phyloP scores from a whole-genome alignment of 2,113 vertebrate genomes.

The Lamprologus ornatipinnis region DNA sequence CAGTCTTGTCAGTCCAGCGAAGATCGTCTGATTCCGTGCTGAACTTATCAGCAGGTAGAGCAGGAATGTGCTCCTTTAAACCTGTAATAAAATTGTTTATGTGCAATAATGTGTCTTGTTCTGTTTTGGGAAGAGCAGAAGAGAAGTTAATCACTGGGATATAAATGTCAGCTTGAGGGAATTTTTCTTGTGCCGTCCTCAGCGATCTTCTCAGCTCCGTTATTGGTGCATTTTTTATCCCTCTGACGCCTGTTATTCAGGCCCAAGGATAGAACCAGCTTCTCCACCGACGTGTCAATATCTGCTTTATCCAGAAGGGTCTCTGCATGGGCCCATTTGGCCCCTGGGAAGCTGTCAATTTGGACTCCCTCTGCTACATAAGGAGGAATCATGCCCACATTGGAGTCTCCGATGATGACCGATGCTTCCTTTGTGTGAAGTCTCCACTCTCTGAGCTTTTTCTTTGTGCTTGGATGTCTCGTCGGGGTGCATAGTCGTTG shows the following conservation, averaged over 20 bases:
- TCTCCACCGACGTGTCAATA: accelerated
- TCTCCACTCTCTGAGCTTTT: too few relatives aligned
- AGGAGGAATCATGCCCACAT: accelerated
- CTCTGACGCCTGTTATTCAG: not conserved
- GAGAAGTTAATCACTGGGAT: not conserved
- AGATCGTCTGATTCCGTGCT: accelerated
- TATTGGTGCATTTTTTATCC: not conserved
- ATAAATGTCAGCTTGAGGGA: not conserved
- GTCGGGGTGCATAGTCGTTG: too few relatives aligned
- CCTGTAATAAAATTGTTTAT: not conserved
- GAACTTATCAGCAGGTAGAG: accelerated
- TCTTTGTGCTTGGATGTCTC: too few relatives aligned
- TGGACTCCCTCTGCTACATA: accelerated
- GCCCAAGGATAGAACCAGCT: accelerated
- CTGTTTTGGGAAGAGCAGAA: accelerated
- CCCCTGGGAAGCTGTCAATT: not conserved
- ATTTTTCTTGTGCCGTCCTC: accelerated
- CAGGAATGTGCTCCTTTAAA: accelerated
- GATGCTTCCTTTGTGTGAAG: too few relatives aligned
- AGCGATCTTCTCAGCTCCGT: accelerated
- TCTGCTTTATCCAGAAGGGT: accelerated
- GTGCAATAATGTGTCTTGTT: not conserved
- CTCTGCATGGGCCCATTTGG: accelerated
- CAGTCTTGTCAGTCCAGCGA: accelerated
- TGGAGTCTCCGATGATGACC: not conserved